phyloP scores from a whole-genome alignment of 1,140 invertebrate species.

The Lysiphlebus fabarum region DNA sequence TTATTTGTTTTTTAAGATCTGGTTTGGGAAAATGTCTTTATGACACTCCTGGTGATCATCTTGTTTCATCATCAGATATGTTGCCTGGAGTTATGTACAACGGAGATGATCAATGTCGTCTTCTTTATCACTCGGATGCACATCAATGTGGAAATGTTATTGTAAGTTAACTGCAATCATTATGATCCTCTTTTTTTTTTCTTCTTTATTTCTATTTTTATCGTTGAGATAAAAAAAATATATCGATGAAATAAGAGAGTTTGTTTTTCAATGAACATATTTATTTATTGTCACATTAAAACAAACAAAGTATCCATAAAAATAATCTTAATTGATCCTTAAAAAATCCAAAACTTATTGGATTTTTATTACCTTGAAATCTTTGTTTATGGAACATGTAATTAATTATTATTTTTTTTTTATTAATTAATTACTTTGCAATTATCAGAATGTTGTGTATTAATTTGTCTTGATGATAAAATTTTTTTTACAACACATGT shows the following conservation, averaged over 20 bases:
- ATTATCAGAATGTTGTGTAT: not conserved
- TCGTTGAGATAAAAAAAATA: too few relatives aligned
- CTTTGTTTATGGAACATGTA: not conserved
- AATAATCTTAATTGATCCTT: not conserved
- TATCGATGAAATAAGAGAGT: too few relatives aligned
- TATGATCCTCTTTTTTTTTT: too few relatives aligned
- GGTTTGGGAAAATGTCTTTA: too few relatives aligned
- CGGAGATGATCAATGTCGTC: slow-evolving; percentile 59
- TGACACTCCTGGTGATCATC: too few relatives aligned
- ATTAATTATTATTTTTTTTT: too few relatives aligned
- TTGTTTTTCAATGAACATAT: too few relatives aligned
- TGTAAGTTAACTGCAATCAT: not conserved
- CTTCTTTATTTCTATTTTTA: too few relatives aligned
- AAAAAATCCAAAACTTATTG: not conserved
- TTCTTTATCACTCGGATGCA: slow-evolving; percentile 32
- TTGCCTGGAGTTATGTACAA: slow-evolving; percentile 62
- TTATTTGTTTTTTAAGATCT: too few relatives aligned
- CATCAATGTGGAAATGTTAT: slow-evolving; percentile 27
- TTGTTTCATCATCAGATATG: slow-evolving; percentile 15
- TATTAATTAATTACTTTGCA: not conserved
- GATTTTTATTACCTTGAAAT: not conserved
- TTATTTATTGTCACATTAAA: too few relatives aligned
- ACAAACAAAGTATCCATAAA: not conserved
- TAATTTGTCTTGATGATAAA: not conserved
- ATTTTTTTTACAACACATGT: not conserved